Percentiles rank a stretch among this genome's conserved stretches.
phyloP scores from a whole-genome alignment of 2,888 invertebrate genomes.

The Meliscaeva auricollis region DNA sequence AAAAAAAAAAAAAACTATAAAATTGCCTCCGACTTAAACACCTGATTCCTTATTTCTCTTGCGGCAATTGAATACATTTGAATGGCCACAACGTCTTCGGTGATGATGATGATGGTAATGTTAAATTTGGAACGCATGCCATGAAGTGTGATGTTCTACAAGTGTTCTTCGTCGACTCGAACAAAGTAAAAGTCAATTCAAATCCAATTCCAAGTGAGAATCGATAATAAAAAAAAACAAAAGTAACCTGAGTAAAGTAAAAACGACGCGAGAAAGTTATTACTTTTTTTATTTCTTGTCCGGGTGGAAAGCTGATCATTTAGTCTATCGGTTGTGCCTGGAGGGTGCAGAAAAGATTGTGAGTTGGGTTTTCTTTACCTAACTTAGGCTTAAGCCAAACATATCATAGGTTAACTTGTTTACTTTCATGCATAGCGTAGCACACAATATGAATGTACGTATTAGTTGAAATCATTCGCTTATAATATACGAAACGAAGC shows the following conservation, averaged over 20 bases:
- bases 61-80: conserved; percentile 19
- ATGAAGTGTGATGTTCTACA: conserved; percentile 34
- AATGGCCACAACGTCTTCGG: conserved; percentile 18
- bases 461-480: no score
- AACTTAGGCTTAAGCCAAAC: background rate
- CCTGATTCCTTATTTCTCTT: conserved; percentile 6
- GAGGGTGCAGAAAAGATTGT: conserved; percentile 16
- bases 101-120: conserved; percentile 7
- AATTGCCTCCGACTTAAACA: conserved; percentile 10
- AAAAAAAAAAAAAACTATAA: background rate
- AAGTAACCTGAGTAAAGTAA: conserved; percentile 1
- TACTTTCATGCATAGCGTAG: no score
- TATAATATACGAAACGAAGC: no score
- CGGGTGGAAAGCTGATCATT: conserved; percentile 35
- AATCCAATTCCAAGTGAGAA: conserved; percentile 36
- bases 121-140: background rate
- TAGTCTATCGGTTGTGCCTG: background rate
- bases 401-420: no score
- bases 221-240: conserved; percentile 32
- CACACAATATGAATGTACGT: no score
- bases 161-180: conserved; percentile 10
- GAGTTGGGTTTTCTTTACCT: conserved; percentile 2
- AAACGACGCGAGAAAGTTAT: conserved; percentile 52
- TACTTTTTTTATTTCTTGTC: conserved; percentile 28
- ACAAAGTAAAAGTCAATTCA: conserved; percentile 61